These are phyloP conservation scores for Acipenser transmontanus DNA, from an alignment of 2,797 vertebrate species.

Conservation along the genomic window DNA sequence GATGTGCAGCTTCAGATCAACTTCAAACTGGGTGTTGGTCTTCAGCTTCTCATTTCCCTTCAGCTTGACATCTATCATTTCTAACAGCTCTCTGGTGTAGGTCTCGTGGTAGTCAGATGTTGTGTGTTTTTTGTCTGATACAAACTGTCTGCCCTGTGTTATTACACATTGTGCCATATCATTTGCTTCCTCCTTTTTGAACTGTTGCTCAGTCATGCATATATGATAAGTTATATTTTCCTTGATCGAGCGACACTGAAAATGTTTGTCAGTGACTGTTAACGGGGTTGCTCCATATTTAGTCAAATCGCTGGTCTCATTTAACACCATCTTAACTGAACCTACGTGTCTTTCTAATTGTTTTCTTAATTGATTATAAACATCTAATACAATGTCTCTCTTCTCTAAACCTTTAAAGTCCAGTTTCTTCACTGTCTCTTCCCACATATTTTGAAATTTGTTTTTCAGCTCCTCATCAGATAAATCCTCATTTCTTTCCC, in stretches of 20 bases:
- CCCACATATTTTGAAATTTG: no score
- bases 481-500: no score
- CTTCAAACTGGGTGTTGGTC: slow-evolving; percentile 23
- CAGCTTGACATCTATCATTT: slow-evolving; percentile 15
- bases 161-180: not conserved
- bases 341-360: no score
- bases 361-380: no score
- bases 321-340: no score
- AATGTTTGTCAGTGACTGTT: rapidly evolving
- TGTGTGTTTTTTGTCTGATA: slow-evolving; percentile 5
- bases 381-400: no score
- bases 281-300: not conserved
- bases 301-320: not conserved
- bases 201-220: not conserved
- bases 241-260: not conserved
- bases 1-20: slow-evolving; percentile 40
- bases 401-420: no score
- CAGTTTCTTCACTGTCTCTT: no score
- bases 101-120: slow-evolving; percentile 25
- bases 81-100: slow-evolving; percentile 26
- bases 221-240: not conserved
- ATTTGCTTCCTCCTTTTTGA: slow-evolving; percentile 9
- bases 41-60: not conserved
- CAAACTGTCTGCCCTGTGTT: not conserved
- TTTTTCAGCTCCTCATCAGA: no score